phyloP scores from a whole-genome alignment of 2,113 vertebrate genomes.

The Centropus unirufus region DNA sequence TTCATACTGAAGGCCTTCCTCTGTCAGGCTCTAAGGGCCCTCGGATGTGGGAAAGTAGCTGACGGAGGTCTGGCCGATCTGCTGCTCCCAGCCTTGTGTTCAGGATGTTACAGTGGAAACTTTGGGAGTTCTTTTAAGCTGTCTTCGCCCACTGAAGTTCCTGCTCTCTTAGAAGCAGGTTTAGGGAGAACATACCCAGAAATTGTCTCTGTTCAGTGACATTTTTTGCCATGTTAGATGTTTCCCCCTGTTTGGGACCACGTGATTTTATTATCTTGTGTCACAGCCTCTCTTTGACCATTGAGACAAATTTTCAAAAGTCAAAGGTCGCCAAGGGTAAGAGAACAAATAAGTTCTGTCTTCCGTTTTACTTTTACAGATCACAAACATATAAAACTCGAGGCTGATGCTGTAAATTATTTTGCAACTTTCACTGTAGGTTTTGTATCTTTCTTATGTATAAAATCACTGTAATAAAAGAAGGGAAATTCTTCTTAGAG shows the following conservation, averaged over 20 bases:
- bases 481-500: not conserved
- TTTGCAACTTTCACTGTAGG: not conserved
- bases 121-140: not conserved
- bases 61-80: not conserved
- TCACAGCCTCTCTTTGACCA: not conserved
- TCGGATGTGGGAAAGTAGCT: not conserved
- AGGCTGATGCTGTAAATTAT: conserved; percentile 2
- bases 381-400: not conserved
- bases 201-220: not conserved
- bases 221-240: not conserved
- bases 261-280: not conserved
- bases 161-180: not conserved
- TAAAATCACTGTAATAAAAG: conserved; percentile 25
- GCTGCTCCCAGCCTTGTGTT: not conserved
- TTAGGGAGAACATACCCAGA: not conserved
- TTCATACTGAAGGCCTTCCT: not conserved
- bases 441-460: conserved; percentile 24
- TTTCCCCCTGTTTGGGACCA: not conserved
- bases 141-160: not conserved
- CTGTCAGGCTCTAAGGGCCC: not conserved
- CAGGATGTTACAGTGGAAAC: not conserved
- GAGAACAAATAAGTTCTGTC: not conserved
- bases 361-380: not conserved
- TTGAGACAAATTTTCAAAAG: not conserved
- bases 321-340: not conserved